Evolutionary conservation across 2,888 invertebrate genomes (phyloP), one percentile per base, ranked within the genome.

Genomic region (Nephrotoma flavescens): DNA sequence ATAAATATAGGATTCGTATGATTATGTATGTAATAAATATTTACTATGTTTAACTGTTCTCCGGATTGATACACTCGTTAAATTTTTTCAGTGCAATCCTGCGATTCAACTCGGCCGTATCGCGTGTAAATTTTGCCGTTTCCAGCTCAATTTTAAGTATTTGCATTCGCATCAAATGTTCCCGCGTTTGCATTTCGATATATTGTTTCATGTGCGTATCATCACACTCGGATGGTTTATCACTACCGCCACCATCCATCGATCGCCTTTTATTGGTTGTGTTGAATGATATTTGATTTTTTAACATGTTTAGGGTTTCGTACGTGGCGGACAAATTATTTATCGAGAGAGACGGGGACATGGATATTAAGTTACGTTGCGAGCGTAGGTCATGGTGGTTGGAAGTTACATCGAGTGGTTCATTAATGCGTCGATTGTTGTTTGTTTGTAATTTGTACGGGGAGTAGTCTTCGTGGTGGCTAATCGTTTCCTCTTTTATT

Each of bases 41-140:
- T 31, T 31, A 31, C 31, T 15, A 15, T 9, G 41, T 42, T 84
- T n/a, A 84, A 84, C 84, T 84, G 7, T 42, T 84, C 15, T 84
- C 84, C 42, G 84, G 84, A 42, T 41, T 42, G 12, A 41, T 15
- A 84, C 42, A 44, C 87, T 91, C 91, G 88, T 94, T 94, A 41
- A 94, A 90, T 89, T 93, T 93, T 89, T 94, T 93, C 88, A 94
- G 92, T 2, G 94, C 94, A 88, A 94, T 93, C 86, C 94, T 93
- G 90, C 94, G 94, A 89, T 94, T 94, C 44, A 94, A 91, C 89
- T 94, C 94, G 4, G 93, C 93, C 71, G 94, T 93, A 89, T 94
- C 94, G 88, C 94, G 90, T 88, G 90, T 90, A 87, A 91, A 90
- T 89, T 91, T 92, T 88, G 92, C 92, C 87, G 92, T 91, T 89